A percentile compares a stretch with the other conserved stretches of the same genome.
phyloP scores from a whole-genome alignment of 2,888 invertebrate species.

The Acanthopleura granulata region DNA sequence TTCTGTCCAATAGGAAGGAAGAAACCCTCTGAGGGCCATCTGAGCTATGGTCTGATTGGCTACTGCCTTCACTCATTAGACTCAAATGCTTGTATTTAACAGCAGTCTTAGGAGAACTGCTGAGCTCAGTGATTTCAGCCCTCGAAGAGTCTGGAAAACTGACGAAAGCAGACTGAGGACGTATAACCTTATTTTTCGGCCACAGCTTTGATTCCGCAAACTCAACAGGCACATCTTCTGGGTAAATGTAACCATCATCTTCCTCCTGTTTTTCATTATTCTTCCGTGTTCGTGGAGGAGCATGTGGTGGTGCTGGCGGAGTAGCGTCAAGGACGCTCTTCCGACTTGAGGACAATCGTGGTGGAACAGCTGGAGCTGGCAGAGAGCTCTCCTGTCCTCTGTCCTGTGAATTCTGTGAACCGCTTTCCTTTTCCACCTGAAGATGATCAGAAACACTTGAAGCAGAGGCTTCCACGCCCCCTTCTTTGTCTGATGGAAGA shows the following conservation, averaged over 20 bases:
- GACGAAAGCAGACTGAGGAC: not conserved
- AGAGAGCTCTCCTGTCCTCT: not conserved
- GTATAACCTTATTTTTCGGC: not conserved
- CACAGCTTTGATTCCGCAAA: not conserved
- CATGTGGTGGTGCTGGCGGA: not conserved
- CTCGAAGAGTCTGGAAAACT: not conserved
- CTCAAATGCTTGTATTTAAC: constrained; percentile 9
- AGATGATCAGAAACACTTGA: not conserved
- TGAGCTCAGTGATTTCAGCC: not conserved
- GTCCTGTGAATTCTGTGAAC: not conserved
- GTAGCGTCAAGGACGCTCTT: not conserved
- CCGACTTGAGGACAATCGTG: not conserved
- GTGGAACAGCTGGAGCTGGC: not conserved
- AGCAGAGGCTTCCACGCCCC: no score
- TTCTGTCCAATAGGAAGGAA: not conserved
- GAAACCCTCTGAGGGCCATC: not conserved
- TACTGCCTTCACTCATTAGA: constrained; percentile 8
- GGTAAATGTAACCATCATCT: constrained; percentile 11
- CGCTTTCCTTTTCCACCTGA: not conserved
- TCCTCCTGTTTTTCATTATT: not conserved
- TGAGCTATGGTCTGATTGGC: constrained; percentile 16
- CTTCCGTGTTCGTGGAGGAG: not conserved
- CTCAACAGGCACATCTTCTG: constrained; percentile 3
- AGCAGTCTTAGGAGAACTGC: not conserved
- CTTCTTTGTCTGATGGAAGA: not conserved